Evolutionary conservation across 2,888 invertebrate genomes (phyloP), one percentile per base, ranked within the genome.

Genomic region (Luperina testacea): DNA sequence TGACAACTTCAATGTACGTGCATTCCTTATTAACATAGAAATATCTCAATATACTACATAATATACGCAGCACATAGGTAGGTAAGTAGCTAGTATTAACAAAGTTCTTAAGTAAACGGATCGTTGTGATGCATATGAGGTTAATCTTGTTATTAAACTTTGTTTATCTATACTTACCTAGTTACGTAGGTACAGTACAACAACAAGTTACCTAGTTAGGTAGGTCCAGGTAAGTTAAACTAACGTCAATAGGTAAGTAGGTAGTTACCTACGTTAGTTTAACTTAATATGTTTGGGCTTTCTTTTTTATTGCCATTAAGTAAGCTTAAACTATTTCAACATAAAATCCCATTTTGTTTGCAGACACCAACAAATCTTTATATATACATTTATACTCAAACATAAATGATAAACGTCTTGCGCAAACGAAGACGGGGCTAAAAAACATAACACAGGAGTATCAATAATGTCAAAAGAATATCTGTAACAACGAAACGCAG

Each of bases 111-210:
- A 77, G 81, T 75, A 64, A 85, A 80, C 75, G 59, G 72, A 74
- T 75, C 75, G 75, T 78, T 81, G 32, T 84, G 81, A 75, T 78
- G 78, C n/a, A n/a, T n/a, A n/a, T 45, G 68, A 75, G 59, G 71
- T 64, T 84, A 72, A 87, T 81, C 78, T 84, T 81, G 77, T 70
- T 77, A 82, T 72, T 82, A 77, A 86, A 86, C 75, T 87, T 79
- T 57, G 81, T 72, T 74, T 48, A 6, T 15, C 24, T 38, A 32
- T 32, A 32, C 0, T 32, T 32, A 32, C n/a, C n/a, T 32, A 32
- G 32, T 32, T 32, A 32, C 32, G 32, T 32, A 32, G 32, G 32
- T 32, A 32, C 32, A 32, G 32, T 32, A 32, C 32, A 32, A 32
- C 32, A 32, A 32, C 32, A 32, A 32, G 32, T 32, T 32, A 32